Conservation (phyloP, 2,113 vertebrate genomes). For the Brachirus orientalis region DNA sequence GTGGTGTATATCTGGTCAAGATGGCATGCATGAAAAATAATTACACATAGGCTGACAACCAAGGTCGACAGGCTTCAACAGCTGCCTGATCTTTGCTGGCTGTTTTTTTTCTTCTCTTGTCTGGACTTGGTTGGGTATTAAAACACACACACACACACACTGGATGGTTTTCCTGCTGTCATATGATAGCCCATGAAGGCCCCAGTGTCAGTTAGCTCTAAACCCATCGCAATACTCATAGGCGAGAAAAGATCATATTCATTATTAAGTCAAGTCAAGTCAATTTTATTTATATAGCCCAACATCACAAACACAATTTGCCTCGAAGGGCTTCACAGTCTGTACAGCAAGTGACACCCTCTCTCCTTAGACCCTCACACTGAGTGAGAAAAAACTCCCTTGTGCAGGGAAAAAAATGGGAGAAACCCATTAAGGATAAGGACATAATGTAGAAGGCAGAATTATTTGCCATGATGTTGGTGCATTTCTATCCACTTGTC, state of each 20-base stretch:
- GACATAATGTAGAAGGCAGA: background rate
- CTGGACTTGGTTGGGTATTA: slow-evolving; percentile 58
- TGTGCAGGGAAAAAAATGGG: too few relatives aligned
- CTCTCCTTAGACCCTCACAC: too few relatives aligned
- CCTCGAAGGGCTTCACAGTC: too few relatives aligned
- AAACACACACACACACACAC: slow-evolving; percentile 7
- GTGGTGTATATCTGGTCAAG: slow-evolving; percentile 66
- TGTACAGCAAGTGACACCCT: too few relatives aligned
- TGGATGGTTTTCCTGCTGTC: slow-evolving; percentile 64
- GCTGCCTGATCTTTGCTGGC: slow-evolving; percentile 57
- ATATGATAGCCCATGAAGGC: slow-evolving; percentile 65
- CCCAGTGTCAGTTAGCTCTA: slow-evolving; percentile 34
- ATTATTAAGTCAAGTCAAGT: too few relatives aligned
- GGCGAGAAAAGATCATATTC: slow-evolving; percentile 22
- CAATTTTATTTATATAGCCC: too few relatives aligned
- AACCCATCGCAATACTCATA: slow-evolving; percentile 25
- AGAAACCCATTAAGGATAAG: too few relatives aligned
- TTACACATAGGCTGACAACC: slow-evolving; percentile 72
- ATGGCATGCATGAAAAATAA: slow-evolving; percentile 69
- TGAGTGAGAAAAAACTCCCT: too few relatives aligned
- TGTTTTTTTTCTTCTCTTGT: slow-evolving; percentile 65
- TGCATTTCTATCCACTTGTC: too few relatives aligned
- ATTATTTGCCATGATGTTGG: too few relatives aligned
- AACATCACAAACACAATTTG: too few relatives aligned
- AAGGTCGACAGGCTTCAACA: slow-evolving; percentile 72